Evolutionary conservation across 2,888 invertebrate species (phyloP), one percentile per base, ranked within the genome.

Genomic region (Carterocephalus palaemon): DNA sequence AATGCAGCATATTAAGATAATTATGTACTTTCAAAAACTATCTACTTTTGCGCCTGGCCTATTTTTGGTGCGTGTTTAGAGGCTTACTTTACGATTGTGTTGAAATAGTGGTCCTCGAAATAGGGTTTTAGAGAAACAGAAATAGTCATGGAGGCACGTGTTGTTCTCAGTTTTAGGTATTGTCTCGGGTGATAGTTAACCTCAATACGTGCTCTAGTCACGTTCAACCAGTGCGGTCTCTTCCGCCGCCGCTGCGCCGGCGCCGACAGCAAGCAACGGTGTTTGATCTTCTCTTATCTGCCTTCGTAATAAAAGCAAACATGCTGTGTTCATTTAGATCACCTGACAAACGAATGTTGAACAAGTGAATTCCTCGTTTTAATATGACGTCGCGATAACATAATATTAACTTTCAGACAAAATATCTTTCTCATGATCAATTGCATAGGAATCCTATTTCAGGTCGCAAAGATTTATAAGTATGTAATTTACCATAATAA

Each of bases 271-370:
- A 49, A 60, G 57, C 57, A 67, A 57, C 63, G 62, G 54, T 64
- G 54, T 60, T 62, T 51, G 59, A 60, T 61, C 56, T 59, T 49
- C 52, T 62, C 62, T 70, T 77, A 76, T 77, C 78, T 64, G 49
- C 52, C 48, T 59, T 57, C 58, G 53, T 50, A 54, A 59, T 52
- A 62, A 61, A 56, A 64, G 70, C 69, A 73, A 70, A 75, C 72
- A 73, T 52, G 56, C 43, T 40, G 34, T 43, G 52, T 57, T 59
- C 62, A 70, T 68, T 68, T 76, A 73, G 75, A 77, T 76, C 73
- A 77, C 70, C 76, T 76, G 74, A 75, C 73, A 71, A 70, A 74
- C 72, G 75, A 82, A 78, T 80, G 75, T 83, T 83, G 80, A 73
- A 75, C 64, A 66, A 75, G 60, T 70, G 64, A 76, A 81, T 84